These are phyloP conservation scores for Cricetomys ansorgei DNA, from an alignment of 2,113 vertebrate genomes.

Conservation along the genomic window DNA sequence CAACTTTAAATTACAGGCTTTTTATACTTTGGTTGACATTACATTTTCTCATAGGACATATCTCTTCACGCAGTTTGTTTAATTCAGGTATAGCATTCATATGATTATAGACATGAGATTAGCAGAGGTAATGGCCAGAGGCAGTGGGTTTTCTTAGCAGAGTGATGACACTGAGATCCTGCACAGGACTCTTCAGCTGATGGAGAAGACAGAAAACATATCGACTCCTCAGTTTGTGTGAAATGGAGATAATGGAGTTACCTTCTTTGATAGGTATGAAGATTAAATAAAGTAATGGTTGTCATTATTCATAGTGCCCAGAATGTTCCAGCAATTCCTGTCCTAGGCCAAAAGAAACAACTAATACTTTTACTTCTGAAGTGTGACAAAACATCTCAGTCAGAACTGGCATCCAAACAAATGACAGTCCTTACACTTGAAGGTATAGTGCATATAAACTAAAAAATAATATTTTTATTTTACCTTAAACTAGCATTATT, in stretches of 20 bases:
- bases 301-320: not conserved
- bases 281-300: not conserved
- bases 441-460: not conserved
- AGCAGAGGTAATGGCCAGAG: not conserved
- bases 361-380: not conserved
- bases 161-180: not conserved
- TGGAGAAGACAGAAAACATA: not conserved
- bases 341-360: not conserved
- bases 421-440: not conserved
- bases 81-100: not conserved
- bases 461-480: not conserved
- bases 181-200: not conserved
- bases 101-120: not conserved
- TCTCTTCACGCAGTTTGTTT: not conserved
- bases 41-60: not conserved
- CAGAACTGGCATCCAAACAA: not conserved
- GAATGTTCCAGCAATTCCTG: constrained; percentile 7
- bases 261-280: not conserved
- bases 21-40: not conserved
- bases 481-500: not conserved
- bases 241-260: not conserved
- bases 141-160: not conserved
- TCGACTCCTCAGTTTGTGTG: not conserved
- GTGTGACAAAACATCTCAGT: not conserved
- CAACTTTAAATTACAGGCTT: not conserved